Base-by-base conservation (phyloP, 2,113 vertebrate species). In the Actenoides hombroni region DNA sequence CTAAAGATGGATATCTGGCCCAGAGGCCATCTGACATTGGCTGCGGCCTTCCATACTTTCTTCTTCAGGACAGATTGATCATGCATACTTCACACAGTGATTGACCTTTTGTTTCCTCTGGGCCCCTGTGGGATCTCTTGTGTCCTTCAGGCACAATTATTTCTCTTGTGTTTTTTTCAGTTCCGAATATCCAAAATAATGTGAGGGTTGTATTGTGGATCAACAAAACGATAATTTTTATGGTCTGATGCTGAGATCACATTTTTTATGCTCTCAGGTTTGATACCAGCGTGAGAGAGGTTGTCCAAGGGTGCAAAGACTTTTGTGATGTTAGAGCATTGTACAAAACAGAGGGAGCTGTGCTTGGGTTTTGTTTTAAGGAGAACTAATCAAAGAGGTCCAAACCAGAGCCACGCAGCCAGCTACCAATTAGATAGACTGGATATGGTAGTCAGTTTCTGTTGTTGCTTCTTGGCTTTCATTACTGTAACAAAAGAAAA, bases 141-240 rank as follows among this genome's bases (percentile, higher is more conserved):
- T 82, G 29, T 78, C 28, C 53, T 84, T 81, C 60, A 84, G 59
- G 28, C 28, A 39, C 19, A 60, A 13, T 56, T 92, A 44, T 77
- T 90, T 78, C 14, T 87, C 21, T 16, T 3, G 8, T 21, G 9
- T 65, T 68, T 76, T 69, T 59, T 86, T 74, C 42, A 35, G 16
- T 71, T 85, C 31, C 33, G 25, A 49, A 6, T 54, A 35, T 69
- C 44, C 35, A 54, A 64, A 83, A 40, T 56, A 73, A 33, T 13
- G 13, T 0, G 6, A 60, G 13, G 18, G 5, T 49, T 68, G n/a
- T 59, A 13, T 29, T 56, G 13, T 0, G 0, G 19, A 54, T 87
- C 53, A 37, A 11, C 16, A 46, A 33, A 56, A 74, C 1, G 0
- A 11, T 46, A 56, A 14, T 57, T 56, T 61, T 35, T 13, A 20